A percentile compares a stretch with the other conserved stretches of the same genome.
Conservation (phyloP, 2,113 vertebrate species). For the Epinephelus lanceolatus region DNA sequence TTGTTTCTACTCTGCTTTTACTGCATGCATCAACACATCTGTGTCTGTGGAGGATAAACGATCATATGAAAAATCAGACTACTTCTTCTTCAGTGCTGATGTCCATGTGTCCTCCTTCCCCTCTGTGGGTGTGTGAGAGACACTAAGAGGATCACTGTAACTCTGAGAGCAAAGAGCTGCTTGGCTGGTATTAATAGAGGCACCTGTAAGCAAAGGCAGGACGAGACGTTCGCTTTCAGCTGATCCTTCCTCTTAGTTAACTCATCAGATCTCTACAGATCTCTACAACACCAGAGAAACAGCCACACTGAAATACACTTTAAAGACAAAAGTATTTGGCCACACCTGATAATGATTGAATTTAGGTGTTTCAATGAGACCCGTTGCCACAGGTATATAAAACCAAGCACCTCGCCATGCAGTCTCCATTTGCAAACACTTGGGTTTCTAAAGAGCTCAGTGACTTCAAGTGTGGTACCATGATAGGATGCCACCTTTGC, state of each 20-base stretch:
- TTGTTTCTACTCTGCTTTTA: constrained; percentile 1
- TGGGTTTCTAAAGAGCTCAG: no score
- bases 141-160: constrained; percentile 75
- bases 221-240: constrained; percentile 28
- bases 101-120: constrained; percentile 29
- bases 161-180: constrained; percentile 57
- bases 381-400: no score
- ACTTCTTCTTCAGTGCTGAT: not conserved
- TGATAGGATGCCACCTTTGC: no score
- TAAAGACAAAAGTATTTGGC: no score
- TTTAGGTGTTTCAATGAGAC: no score
- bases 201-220: constrained; percentile 41
- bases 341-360: no score
- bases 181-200: constrained; percentile 79
- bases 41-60: not conserved
- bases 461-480: no score
- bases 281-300: not conserved
- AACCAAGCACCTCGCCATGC: no score
- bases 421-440: no score
- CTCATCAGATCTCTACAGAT: not conserved
- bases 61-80: not conserved
- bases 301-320: not conserved
- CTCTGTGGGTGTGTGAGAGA: not conserved
- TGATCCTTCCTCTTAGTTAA: constrained; percentile 47
- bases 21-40: not conserved